Evolutionary conservation across 2,888 invertebrate species (phyloP), one percentile per base, ranked within the genome.

Genomic region (Bombyx huttoni): DNA sequence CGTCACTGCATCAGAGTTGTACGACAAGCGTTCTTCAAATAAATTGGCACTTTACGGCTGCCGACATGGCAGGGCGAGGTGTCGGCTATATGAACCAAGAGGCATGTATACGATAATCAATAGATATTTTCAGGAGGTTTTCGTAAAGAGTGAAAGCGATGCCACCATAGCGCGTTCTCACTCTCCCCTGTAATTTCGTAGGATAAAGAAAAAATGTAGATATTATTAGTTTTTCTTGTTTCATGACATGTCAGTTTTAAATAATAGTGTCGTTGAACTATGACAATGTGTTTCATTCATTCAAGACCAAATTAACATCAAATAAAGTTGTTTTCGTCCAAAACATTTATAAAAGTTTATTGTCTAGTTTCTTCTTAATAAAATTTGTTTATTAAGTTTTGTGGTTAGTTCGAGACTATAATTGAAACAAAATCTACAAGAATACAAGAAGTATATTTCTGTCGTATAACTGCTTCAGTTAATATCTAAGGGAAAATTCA

Each of bases 111-210:
- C 83, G 77, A 81, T 87, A 88, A 88, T 88, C 87, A 86, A 88
- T 88, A 87, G 81, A 87, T 87, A 87, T 88, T 88, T 88, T 87
- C 87, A 87, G 86, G 82, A 86, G 86, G 86, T 86, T 85, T 85
- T 86, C 83, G 84, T 75, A 73, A 74, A 70, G 81, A 65, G 78
- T 62, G 81, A 77, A 64, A 65, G 78, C 64, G 78, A 78, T 65
- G 69, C 62, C 62, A 56, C 58, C 56, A 75, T 78, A 74, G 60
- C 60, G 68, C 72, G 60, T 53, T 82, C 85, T 81, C 85, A 61
- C 74, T 87, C 82, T 61, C 53, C 63, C 75, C 63, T 72, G 76
- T 82, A 81, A 84, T 82, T 80, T 81, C 68, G 71, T 70, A 81
- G 81, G 62, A 70, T 61, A 79, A 56, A 64, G 54, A 49, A 65